Conservation (phyloP, 2,797 vertebrate genomes). For the Nannoperca obscura region DNA sequence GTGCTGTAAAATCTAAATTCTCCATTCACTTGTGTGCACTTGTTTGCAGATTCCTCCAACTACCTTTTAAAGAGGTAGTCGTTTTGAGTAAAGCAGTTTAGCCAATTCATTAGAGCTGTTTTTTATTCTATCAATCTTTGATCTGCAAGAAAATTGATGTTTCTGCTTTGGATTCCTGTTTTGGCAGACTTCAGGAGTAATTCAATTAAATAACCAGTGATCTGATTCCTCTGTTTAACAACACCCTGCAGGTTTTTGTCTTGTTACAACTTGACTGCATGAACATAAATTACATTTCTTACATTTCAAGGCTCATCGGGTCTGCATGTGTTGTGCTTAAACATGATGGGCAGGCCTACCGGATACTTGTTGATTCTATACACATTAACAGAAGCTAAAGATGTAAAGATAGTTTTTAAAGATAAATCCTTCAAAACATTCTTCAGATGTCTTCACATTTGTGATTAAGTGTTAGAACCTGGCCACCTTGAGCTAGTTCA, state of each 20-base stretch:
- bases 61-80: background rate
- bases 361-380: background rate
- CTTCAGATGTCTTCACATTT: background rate
- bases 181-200: conserved; percentile 11
- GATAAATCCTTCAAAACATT: background rate
- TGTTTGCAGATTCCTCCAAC: background rate
- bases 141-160: conserved; percentile 14
- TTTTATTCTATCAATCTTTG: conserved; percentile 30
- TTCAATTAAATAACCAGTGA: conserved; percentile 34
- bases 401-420: background rate
- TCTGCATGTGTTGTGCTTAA: background rate
- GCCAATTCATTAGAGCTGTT: conserved; percentile 11
- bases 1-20: background rate
- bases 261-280: conserved; percentile 12
- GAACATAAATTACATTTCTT: conserved; percentile 8
- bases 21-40: background rate
- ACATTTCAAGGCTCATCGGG: background rate
- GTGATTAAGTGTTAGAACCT: background rate
- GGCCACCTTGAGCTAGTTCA: background rate
- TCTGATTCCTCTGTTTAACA: conserved; percentile 11
- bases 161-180: conserved; percentile 18
- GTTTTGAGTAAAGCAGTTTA: conserved; percentile 13
- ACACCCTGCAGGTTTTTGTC: conserved; percentile 1
- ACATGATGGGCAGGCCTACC: background rate
- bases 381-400: background rate